Conservation (phyloP, 2,797 vertebrate genomes). For the Epinephelus malabaricus region DNA sequence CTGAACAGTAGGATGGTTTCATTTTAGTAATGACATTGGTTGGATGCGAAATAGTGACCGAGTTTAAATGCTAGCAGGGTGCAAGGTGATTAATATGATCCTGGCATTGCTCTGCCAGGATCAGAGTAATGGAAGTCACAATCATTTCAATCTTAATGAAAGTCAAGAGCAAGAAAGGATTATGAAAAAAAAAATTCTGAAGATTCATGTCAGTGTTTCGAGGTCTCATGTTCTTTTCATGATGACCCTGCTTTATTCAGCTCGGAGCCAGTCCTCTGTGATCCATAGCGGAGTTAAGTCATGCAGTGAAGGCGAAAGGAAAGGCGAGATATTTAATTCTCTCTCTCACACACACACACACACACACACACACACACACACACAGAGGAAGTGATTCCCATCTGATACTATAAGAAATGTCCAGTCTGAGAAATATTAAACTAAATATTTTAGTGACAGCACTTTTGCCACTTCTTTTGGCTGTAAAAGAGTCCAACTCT, state of each 20-base stretch:
- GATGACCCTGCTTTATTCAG: slow-evolving; percentile 51
- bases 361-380: no score
- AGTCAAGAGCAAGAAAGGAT: slow-evolving; percentile 12
- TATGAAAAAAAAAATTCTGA: neutral
- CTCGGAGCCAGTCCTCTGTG: slow-evolving; percentile 37
- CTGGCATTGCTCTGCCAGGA: neutral
- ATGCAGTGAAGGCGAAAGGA: slow-evolving; percentile 42
- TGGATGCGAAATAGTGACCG: no score
- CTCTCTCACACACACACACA: neutral
- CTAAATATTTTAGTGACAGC: no score
- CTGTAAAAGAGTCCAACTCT: no score
- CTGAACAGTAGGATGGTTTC: no score
- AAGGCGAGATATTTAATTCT: slow-evolving; percentile 29
- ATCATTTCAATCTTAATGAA: neutral
- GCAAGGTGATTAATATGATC: neutral
- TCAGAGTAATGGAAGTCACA: neutral
- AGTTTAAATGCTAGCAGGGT: no score
- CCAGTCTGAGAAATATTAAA: no score
- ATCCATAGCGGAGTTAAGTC: slow-evolving; percentile 56
- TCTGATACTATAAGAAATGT: no score
- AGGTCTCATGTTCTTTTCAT: slow-evolving; percentile 68
- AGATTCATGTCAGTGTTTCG: slow-evolving; percentile 31
- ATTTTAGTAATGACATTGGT: no score
- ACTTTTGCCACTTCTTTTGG: no score
- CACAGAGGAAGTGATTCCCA: no score